These are phyloP conservation scores for Aspidiotus destructor DNA, from an alignment of 2,888 invertebrate genomes.

Conservation along the genomic window DNA sequence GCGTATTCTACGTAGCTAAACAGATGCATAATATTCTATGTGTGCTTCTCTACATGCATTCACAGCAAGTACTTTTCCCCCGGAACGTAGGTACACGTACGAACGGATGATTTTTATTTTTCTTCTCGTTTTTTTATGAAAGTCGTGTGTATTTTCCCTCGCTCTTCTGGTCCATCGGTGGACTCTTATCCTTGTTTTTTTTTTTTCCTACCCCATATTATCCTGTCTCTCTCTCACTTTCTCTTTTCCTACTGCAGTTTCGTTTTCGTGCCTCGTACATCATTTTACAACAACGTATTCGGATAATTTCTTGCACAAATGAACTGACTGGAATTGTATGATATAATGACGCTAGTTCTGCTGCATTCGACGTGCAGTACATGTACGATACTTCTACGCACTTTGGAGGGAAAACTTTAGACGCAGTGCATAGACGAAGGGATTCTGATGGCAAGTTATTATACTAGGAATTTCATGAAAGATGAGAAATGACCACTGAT, in stretches of 20 bases:
- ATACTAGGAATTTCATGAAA: background rate
- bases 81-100: background rate
- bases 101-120: constrained; percentile 16
- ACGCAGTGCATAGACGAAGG: background rate
- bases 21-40: constrained; percentile 16
- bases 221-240: background rate
- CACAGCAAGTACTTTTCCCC: background rate
- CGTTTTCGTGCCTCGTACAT: background rate
- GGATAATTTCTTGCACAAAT: constrained; percentile 23
- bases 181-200: background rate
- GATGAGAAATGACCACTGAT: background rate
- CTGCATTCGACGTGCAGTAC: constrained; percentile 6
- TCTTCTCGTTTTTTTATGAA: constrained; percentile 13
- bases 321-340: constrained; percentile 21
- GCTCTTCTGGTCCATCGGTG: no score
- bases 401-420: background rate
- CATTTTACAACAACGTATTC: constrained; percentile 17
- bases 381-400: constrained; percentile 2
- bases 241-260: background rate
- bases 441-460: background rate
- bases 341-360: background rate
- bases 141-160: no score
- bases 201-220: background rate
- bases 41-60: constrained; percentile 11
- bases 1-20: constrained; percentile 16